Base-by-base conservation (phyloP, 2,888 invertebrate genomes). In the Euplagia quadripunctaria region DNA sequence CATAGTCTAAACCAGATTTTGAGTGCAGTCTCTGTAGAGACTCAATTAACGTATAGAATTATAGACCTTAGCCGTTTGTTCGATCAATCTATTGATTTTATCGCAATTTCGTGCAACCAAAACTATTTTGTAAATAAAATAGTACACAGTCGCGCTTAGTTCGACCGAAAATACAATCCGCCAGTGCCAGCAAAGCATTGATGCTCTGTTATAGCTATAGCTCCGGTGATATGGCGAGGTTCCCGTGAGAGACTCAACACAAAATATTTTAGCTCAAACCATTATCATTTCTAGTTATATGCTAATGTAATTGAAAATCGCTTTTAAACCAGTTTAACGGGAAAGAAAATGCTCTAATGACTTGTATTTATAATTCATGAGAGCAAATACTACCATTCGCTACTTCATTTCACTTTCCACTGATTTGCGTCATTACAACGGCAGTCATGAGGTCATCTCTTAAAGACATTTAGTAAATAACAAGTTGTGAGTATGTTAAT, bases 401-500 rank as follows among this genome's bases (percentile, higher is more conserved):
- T 42, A 51, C n/a, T 64, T 72, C 31, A 65, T 43, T 75, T 66
- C 72, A 75, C 64, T 72, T 75, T 71, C 43, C 61, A 61, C 66
- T 61, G 42, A 61, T 75, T 71, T 65, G 58, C 46, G 65, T 70
- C 58, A 74, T 75, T 72, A 70, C 70, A 43, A 71, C 46, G 51
- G 4, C 63, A 16, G 66, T 66, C 65, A 70, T 64, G n/a, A 65
- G 64, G 72, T 71, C 64, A 55, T 69, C 66, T 58, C 52, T 72
- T 55, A 65, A 70, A 71, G 63, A 72, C 43, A 69, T 20, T 75
- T 42, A 41, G 55, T 66, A 71, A 74, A 66, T 66, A 76, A 74
- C 68, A 76, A 42, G 20, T 70, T 66, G 58, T 68, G 72, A 74
- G 66, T 75, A 75, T 75, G 76, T 74, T 42, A 74, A 73, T 77